These are phyloP conservation scores for Psittacus erithacus DNA, from an alignment of 2,113 vertebrate genomes.

Conservation along the genomic window DNA sequence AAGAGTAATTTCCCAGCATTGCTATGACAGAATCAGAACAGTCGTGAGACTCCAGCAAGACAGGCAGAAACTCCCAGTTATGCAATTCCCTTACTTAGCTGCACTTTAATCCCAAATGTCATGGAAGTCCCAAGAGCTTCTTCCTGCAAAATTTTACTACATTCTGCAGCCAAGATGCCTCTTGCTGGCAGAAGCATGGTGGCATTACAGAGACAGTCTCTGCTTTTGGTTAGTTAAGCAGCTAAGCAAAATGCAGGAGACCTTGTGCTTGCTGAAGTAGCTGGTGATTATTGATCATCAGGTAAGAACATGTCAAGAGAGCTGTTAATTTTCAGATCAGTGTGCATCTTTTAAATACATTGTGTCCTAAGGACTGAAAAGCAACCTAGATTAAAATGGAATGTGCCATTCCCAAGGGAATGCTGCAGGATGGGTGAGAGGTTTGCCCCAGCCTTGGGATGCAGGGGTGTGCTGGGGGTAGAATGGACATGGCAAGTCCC, in stretches of 20 bases:
- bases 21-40: neutral
- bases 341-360: neutral
- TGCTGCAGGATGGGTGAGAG: neutral
- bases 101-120: constrained; percentile 1
- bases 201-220: neutral
- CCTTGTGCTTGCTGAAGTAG: neutral
- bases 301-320: neutral
- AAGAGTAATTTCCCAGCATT: neutral
- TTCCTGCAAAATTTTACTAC: neutral
- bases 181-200: neutral
- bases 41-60: neutral
- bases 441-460: neutral
- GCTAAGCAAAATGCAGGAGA: neutral
- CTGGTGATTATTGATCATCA: neutral
- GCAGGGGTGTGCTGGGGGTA: neutral
- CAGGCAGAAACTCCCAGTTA: constrained; percentile 11
- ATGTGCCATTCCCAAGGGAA: neutral
- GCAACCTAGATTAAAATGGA: neutral
- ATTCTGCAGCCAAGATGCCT: neutral
- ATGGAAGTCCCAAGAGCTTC: neutral
- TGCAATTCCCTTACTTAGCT: neutral
- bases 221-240: neutral
- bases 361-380: neutral
- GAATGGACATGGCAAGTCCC: neutral
- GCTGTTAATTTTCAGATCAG: neutral